These are phyloP conservation scores for Chironomus tepperi DNA, from an alignment of 1,140 invertebrate genomes.

Conservation along the genomic window DNA sequence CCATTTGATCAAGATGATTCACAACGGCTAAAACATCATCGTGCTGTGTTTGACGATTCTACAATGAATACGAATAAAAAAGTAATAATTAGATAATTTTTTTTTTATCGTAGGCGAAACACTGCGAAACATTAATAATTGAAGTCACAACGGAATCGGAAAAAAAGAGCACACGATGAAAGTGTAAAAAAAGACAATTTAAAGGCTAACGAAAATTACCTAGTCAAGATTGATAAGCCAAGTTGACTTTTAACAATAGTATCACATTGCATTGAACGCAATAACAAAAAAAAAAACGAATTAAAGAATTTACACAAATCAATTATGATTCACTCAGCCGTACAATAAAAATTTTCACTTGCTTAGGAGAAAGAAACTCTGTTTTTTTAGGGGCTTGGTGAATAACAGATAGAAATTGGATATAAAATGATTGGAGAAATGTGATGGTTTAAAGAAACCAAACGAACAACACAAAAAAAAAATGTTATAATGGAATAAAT, in stretches of 20 bases:
- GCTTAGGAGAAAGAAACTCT: background rate
- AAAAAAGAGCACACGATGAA: background rate
- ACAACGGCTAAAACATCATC: conserved; percentile 85
- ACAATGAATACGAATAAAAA: conserved; percentile 37
- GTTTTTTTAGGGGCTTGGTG: background rate
- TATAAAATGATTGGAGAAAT: background rate
- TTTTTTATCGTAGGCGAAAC: conserved; percentile 27
- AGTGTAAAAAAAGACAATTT: background rate
- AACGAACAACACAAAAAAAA: background rate
- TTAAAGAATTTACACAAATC: background rate
- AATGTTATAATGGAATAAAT: background rate
- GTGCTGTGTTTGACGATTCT: conserved; percentile 44
- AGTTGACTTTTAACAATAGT: background rate
- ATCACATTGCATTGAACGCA: background rate
- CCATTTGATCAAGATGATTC: conserved; percentile 87
- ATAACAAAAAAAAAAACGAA: too few species aligned
- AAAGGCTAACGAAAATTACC: background rate
- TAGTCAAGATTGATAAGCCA: background rate
- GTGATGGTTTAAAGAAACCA: background rate
- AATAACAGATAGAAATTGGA: background rate
- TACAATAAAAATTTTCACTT: background rate
- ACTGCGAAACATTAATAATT: background rate
- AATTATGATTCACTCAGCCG: conserved; percentile 2
- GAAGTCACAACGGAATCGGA: background rate
- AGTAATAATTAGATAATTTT: conserved; percentile 25